Percentiles rank a stretch among this genome's conserved stretches.
Conservation (phyloP, 2,113 vertebrate genomes). For the Pimephales promelas region DNA sequence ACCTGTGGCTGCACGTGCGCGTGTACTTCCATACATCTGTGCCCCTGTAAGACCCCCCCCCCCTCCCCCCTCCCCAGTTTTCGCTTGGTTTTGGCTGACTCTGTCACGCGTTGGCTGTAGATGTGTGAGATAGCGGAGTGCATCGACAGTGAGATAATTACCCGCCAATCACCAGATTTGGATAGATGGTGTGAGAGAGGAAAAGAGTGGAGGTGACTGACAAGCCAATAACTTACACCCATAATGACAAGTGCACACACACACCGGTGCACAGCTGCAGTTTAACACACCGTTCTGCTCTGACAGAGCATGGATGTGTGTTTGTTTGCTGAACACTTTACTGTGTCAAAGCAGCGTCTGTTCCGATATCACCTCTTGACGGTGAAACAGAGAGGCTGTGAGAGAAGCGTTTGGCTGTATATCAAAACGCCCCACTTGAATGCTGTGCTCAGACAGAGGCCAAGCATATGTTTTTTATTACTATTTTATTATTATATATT, state of each 20-base stretch:
- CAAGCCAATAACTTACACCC: conserved; percentile 17
- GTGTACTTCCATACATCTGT: neutral
- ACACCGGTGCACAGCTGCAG: neutral
- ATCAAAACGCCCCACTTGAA: conserved; percentile 20
- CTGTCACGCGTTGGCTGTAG: conserved; percentile 43
- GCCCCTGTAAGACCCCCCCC: too few relatives aligned
- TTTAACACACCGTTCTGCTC: neutral
- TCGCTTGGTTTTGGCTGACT: conserved; percentile 31
- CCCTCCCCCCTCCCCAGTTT: too few relatives aligned
- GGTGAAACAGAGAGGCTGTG: conserved; percentile 5
- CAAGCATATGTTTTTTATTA: conserved; percentile 56
- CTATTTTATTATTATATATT: conserved; percentile 52
- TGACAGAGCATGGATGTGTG: conserved; percentile 18
- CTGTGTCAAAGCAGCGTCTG: conserved; percentile 21
- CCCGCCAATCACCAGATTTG: conserved; percentile 47
- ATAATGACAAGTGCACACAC: neutral
- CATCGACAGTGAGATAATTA: conserved; percentile 56
- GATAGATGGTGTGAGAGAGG: conserved; percentile 7
- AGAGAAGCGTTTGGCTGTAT: conserved; percentile 40
- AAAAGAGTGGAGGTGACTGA: conserved; percentile 32
- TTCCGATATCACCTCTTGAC: conserved; percentile 11
- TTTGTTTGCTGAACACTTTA: conserved; percentile 28
- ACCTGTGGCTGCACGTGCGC: neutral
- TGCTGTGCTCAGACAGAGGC: conserved; percentile 7
- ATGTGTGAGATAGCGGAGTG: conserved; percentile 21